A percentile compares a stretch with the other conserved stretches of the same genome.
phyloP scores from a whole-genome alignment of 2,888 invertebrate species.

The Pseudanteris insignis region DNA sequence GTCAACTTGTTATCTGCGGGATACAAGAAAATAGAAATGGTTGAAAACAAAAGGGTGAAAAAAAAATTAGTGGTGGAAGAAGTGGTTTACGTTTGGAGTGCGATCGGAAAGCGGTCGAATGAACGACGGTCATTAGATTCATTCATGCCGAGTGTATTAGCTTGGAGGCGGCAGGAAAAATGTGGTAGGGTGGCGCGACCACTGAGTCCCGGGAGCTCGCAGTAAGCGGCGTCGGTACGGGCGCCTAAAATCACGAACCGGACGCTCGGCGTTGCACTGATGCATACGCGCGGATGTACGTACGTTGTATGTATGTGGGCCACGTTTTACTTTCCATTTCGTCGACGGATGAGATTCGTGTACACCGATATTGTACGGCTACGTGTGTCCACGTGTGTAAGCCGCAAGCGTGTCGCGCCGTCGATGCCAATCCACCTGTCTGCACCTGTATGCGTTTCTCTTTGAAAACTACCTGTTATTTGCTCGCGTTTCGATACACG shows the following conservation, averaged over 20 bases:
- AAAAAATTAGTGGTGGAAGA: too few relatives aligned
- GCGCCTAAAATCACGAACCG: too few relatives aligned
- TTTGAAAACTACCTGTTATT: constrained; percentile 41
- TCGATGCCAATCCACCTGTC: constrained; percentile 35
- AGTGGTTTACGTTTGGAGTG: too few relatives aligned
- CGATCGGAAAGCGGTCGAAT: too few relatives aligned
- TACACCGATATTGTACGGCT: constrained; percentile 39
- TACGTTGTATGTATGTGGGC: constrained; percentile 34
- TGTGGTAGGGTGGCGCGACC: background rate
- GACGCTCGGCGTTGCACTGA: background rate
- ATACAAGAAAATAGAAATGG: too few relatives aligned
- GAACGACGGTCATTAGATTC: too few relatives aligned
- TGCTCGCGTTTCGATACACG: constrained; percentile 28
- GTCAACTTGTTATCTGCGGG: too few relatives aligned
- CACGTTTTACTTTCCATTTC: constrained; percentile 45
- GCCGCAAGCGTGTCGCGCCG: constrained; percentile 36
- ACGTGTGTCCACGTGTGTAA: constrained; percentile 39
- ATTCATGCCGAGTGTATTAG: constrained; percentile 8
- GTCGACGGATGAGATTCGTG: constrained; percentile 42
- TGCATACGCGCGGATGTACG: constrained; percentile 14
- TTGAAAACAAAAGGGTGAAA: too few relatives aligned
- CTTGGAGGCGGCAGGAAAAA: constrained; percentile 11
- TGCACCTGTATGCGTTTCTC: constrained; percentile 31
- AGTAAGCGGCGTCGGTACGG: too few relatives aligned
- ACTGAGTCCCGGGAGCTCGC: too few relatives aligned